These are phyloP conservation scores for Crocidura indochinensis DNA, from an alignment of 2,797 vertebrate species.

Conservation along the genomic window DNA sequence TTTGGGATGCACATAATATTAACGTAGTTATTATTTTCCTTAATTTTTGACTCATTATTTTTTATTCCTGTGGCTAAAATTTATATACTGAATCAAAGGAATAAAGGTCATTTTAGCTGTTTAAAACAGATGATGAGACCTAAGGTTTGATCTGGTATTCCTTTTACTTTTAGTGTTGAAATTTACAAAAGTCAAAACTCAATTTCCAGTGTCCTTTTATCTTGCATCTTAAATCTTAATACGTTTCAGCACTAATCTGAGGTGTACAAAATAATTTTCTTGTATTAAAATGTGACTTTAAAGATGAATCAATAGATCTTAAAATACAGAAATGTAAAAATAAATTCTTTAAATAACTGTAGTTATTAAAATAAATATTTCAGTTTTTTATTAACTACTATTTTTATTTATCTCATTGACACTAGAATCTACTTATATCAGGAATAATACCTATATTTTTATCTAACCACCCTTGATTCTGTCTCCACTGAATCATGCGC, in stretches of 20 bases:
- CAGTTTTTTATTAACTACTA: neutral
- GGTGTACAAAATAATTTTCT: neutral
- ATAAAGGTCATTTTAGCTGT: neutral
- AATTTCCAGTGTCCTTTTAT: neutral
- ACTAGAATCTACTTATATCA: neutral
- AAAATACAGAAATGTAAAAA: neutral
- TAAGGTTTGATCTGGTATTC: neutral
- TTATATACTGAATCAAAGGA: neutral
- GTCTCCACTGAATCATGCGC: slow-evolving; percentile 35
- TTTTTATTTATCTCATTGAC: neutral
- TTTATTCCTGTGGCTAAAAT: neutral
- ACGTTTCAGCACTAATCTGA: neutral
- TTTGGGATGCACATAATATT: slow-evolving; percentile 19
- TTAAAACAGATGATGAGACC: too few species aligned
- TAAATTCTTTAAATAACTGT: neutral
- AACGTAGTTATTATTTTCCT: slow-evolving; percentile 23
- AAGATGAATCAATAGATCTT: neutral
- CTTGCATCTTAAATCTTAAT: neutral
- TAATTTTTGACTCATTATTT: neutral
- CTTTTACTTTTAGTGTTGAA: neutral
- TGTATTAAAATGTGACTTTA: slow-evolving; percentile 35
- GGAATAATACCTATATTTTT: neutral
- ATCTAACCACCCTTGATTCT: neutral
- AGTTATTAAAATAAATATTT: neutral
- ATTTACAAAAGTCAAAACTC: slow-evolving; percentile 18